Percentiles rank a stretch among this genome's conserved stretches.
phyloP scores from a whole-genome alignment of 1,140 invertebrate genomes.

The Drosophila rufa region DNA sequence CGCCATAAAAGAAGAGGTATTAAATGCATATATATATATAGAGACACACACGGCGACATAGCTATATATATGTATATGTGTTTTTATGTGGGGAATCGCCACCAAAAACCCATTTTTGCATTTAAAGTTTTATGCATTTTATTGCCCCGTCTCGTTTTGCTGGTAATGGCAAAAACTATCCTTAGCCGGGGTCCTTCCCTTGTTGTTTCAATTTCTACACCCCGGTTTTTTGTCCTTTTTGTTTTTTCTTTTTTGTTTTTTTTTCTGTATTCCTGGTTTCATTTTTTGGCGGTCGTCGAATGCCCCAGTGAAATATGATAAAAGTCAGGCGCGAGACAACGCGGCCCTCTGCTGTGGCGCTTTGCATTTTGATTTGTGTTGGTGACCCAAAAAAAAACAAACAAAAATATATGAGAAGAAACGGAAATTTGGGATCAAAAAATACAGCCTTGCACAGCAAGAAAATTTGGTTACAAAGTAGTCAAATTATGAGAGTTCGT shows the following conservation, averaged over 20 bases:
- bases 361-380: constrained; percentile 81
- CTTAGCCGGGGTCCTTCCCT: constrained; percentile 22
- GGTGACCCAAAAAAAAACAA: constrained; percentile 65
- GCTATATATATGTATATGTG: constrained; percentile 1
- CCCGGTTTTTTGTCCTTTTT: constrained; percentile 3
- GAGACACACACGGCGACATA: constrained; percentile 4
- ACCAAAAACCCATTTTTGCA: constrained; percentile 60
- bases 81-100: constrained; percentile 1
- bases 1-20: constrained; percentile 43
- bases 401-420: not conserved
- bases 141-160: constrained; percentile 37
- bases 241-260: not conserved
- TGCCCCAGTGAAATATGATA: constrained; percentile 80
- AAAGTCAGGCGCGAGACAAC: constrained; percentile 53
- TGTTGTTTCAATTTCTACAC: constrained; percentile 45
- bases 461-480: not conserved
- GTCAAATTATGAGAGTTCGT: not conserved
- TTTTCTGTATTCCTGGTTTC: constrained; percentile 5
- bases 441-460: constrained; percentile 6
- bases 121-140: constrained; percentile 76
- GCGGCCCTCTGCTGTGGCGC: constrained; percentile 30
- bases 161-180: constrained; percentile 47
- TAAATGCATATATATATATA: constrained; percentile 32
- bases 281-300: constrained; percentile 53
- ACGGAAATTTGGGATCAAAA: constrained; percentile 1